phyloP scores from a whole-genome alignment of 1,140 invertebrate genomes.

The Drosophila erecta region DNA sequence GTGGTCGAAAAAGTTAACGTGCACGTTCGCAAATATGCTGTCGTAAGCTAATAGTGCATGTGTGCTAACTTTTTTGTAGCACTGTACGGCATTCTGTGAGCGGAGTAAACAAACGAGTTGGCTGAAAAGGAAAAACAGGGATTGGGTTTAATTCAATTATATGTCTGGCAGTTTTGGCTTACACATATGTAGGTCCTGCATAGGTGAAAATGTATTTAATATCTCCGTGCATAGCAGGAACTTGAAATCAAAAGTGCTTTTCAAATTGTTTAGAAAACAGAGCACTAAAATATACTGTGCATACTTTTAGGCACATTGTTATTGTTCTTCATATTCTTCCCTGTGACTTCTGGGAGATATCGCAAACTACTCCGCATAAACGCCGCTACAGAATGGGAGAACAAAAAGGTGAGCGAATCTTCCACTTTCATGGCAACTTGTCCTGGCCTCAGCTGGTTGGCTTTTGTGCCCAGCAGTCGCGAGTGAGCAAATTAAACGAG shows the following conservation, averaged over 20 bases:
- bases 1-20: conserved; percentile 30
- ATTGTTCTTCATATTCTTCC: background rate
- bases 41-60: conserved; percentile 30
- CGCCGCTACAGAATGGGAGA: too few relatives aligned
- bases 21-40: conserved; percentile 28
- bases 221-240: too few relatives aligned
- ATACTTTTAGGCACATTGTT: too few relatives aligned
- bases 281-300: too few relatives aligned
- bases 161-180: background rate
- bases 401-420: background rate
- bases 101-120: conserved; percentile 10
- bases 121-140: conserved; percentile 1
- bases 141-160: conserved; percentile 24
- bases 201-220: background rate
- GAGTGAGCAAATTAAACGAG: conserved; percentile 64
- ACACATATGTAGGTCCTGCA: background rate
- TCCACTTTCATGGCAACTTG: conserved; percentile 19
- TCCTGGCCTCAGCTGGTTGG: conserved; percentile 9
- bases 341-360: background rate
- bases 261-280: too few relatives aligned
- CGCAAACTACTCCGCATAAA: background rate
- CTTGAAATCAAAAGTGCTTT: too few relatives aligned
- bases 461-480: conserved; percentile 7
- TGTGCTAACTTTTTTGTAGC: conserved; percentile 19
- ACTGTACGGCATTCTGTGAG: background rate